phyloP scores from a whole-genome alignment of 1,140 invertebrate species.

The Drosophila paulistorum region DNA sequence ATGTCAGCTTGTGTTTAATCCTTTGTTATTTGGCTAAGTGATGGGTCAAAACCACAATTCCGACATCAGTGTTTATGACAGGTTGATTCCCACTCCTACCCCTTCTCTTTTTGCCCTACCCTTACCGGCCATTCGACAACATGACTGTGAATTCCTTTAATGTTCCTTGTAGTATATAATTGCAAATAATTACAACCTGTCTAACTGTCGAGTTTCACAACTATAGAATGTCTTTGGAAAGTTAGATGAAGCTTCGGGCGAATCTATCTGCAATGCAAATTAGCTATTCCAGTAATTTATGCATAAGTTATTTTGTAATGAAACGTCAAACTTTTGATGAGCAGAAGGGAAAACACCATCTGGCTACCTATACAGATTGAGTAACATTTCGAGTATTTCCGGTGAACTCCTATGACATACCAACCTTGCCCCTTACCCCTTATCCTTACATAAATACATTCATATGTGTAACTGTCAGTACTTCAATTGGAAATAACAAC shows the following conservation, averaged over 20 bases:
- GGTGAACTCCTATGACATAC: neutral
- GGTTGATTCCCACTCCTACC: neutral
- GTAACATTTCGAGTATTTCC: neutral
- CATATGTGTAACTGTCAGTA: neutral
- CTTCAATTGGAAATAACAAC: neutral
- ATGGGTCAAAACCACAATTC: slow-evolving; percentile 7
- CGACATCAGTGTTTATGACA: slow-evolving; percentile 4
- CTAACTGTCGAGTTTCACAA: neutral
- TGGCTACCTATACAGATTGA: neutral
- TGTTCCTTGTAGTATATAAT: neutral
- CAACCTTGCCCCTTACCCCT: no score
- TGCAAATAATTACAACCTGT: slow-evolving; percentile 13
- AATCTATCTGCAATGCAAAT: slow-evolving; percentile 6
- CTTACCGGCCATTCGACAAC: neutral
- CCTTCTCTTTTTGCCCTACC: neutral
- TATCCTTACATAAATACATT: no score
- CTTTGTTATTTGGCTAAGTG: slow-evolving; percentile 4
- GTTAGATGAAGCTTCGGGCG: slow-evolving; percentile 5
- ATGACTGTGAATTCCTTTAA: neutral
- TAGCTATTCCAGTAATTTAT: slow-evolving; percentile 8
- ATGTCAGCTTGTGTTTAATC: slow-evolving; percentile 7
- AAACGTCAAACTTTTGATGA: slow-evolving; percentile 15
- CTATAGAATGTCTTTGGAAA: slow-evolving; percentile 5
- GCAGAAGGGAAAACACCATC: neutral
- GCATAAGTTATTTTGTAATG: slow-evolving; percentile 11